phyloP scores from a whole-genome alignment of 53 echinoderm and acorn worm species.

The Henricia sp. region DNA sequence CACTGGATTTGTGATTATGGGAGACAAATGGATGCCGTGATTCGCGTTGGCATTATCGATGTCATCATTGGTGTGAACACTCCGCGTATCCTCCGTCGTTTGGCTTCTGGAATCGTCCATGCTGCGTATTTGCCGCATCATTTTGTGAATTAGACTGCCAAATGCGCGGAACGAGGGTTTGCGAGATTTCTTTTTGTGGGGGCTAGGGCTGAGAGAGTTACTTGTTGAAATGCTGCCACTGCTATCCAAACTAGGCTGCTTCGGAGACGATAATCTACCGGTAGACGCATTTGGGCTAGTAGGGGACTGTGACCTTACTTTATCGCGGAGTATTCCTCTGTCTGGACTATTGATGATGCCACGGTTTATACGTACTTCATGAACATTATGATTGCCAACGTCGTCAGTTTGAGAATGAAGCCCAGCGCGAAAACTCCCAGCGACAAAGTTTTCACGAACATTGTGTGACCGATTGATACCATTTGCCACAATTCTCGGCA shows the following conservation, averaged over 20 bases:
- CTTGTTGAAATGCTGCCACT: constrained; percentile 33
- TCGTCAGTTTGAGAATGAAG: background rate
- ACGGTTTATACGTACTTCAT: constrained; percentile 28
- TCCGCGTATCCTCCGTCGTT: background rate
- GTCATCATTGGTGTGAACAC: constrained; percentile 27
- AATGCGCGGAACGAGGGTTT: constrained; percentile 89
- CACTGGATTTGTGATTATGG: constrained; percentile 23
- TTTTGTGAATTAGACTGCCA: constrained; percentile 84
- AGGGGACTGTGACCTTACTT: constrained; percentile 29
- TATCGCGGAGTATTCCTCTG: constrained; percentile 14
- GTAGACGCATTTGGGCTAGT: constrained; percentile 17
- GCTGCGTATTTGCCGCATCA: constrained; percentile 85
- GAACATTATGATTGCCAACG: background rate
- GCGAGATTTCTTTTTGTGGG: constrained; percentile 76
- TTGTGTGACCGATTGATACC: constrained; percentile 54
- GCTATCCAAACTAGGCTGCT: constrained; percentile 47
- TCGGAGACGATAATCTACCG: constrained; percentile 30
- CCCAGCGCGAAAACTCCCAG: constrained; percentile 31
- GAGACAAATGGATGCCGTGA: constrained; percentile 21
- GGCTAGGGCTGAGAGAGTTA: constrained; percentile 42
- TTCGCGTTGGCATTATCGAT: constrained; percentile 31
- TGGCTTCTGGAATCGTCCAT: constrained; percentile 80
- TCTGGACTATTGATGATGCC: constrained; percentile 44
- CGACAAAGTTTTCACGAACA: constrained; percentile 52
- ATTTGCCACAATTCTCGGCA: constrained; percentile 59